Percentiles rank a stretch among this genome's conserved stretches.
Conservation (phyloP, 2,113 vertebrate genomes). For the Thryonomys swinderianus region DNA sequence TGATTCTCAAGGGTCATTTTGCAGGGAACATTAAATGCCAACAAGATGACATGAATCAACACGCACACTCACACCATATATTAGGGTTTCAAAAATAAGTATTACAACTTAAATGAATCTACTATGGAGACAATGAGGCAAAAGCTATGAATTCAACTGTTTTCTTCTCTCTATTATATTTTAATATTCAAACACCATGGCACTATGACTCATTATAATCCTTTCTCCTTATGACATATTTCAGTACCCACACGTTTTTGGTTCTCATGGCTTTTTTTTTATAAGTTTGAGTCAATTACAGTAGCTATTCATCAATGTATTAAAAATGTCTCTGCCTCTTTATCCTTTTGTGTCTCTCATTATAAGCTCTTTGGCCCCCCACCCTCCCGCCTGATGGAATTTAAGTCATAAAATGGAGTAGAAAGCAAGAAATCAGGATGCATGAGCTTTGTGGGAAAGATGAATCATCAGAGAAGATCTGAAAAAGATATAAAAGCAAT, state of each 20-base stretch:
- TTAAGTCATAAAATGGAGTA: slow-evolving; percentile 54
- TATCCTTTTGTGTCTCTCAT: slow-evolving; percentile 76
- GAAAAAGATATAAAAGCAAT: slow-evolving; percentile 36
- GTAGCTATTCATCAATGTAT: slow-evolving; percentile 81
- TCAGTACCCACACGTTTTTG: slow-evolving; percentile 82
- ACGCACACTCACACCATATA: background rate
- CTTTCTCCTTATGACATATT: slow-evolving; percentile 83
- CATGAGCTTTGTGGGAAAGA: background rate
- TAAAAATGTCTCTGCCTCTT: slow-evolving; percentile 77
- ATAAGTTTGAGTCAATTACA: slow-evolving; percentile 78
- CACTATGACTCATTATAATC: slow-evolving; percentile 61
- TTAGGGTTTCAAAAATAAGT: background rate
- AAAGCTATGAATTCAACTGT: slow-evolving; percentile 38
- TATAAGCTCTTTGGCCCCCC: background rate
- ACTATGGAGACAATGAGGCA: background rate
- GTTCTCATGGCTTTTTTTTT: slow-evolving; percentile 84
- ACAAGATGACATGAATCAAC: background rate
- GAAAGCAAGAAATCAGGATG: slow-evolving; percentile 34
- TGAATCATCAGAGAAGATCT: slow-evolving; percentile 36
- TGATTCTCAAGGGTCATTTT: background rate
- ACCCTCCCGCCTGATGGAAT: slow-evolving; percentile 13
- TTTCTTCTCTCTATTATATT: slow-evolving; percentile 32
- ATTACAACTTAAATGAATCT: background rate
- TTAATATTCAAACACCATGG: slow-evolving; percentile 26
- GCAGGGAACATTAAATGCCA: background rate